Evolutionary conservation across 2,113 vertebrate species (phyloP), one percentile per base, ranked within the genome.

Genomic region (Oncorhynchus keta): DNA sequence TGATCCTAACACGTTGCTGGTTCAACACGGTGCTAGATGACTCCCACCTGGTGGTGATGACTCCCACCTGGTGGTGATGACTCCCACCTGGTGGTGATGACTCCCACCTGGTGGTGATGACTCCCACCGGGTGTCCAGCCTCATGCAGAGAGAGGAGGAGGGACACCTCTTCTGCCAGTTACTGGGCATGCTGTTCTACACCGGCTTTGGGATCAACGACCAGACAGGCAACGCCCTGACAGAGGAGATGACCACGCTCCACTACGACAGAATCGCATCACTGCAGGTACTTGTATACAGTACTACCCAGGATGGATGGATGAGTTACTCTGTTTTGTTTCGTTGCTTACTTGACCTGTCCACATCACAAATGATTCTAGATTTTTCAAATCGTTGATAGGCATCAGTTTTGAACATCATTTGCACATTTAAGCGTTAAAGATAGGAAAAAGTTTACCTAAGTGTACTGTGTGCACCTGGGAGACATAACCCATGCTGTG

Each of bases 101-200:
- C 78, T 94, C 97, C 65, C 97, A 99, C 74, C 91, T 99, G 77
- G 92, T 26, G 26, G 26, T 26, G 97, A 99, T 75, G 96, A 99
- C 78, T 94, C 97, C 65, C 97, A 99, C 74, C 91, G 99, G 77
- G 92, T 28, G 28, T 98, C 98, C 65, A 93, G 86, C 79, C 96
- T 99, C 74, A 91, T 89, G 65, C 87, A 90, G 32, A 93, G 95
- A 80, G 96, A 97, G 86, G 96, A 95, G 55, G 97, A 99, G 79
- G 97, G 98, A 32, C 97, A 99, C 86, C 96, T 99, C 49, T 99
- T 99, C 89, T 97, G 96, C 82, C 97, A 99, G 98, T 93, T 99
- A 87, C 91, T 99, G 87, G 98, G 99, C 86, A 98, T 99, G 97
- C 92, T 99, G 85, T 99, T 99, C 90, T 99, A 99, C 85, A 95